Evolutionary conservation across 53 echinoderm and acorn worm genomes (phyloP).

Genomic region (Holothuria leucospilota): DNA sequence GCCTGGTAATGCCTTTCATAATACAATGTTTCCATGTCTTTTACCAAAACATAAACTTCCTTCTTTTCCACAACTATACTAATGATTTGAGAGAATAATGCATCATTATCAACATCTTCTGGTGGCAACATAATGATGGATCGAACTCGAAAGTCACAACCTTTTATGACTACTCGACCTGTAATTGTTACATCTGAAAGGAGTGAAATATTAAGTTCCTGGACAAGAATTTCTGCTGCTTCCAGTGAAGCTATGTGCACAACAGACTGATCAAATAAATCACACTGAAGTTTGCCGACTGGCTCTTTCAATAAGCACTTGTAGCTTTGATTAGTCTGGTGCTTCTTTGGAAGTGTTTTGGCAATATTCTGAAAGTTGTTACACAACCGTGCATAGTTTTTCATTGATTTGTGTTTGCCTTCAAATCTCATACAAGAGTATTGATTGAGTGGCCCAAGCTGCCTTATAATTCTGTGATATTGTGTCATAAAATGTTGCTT

Average conservation of each 20-base stretch:
- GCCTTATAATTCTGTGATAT: conserved; percentile 50
- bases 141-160: conserved; percentile 18
- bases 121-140: not conserved
- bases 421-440: conserved; percentile 57
- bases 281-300: not conserved
- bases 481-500: conserved; percentile 65
- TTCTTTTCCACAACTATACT: not conserved
- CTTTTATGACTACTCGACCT: not conserved
- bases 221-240: not conserved
- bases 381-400: conserved; percentile 49
- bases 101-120: not conserved
- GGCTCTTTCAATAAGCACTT: conserved; percentile 32
- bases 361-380: conserved; percentile 67
- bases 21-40: conserved; percentile 7
- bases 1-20: conserved; percentile 24
- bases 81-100: conserved; percentile 13
- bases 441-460: conserved; percentile 59
- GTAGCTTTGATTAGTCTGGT: conserved; percentile 47
- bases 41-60: conserved; percentile 2
- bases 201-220: conserved; percentile 9
- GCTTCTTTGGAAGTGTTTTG: conserved; percentile 50
- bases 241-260: not conserved
- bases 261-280: conserved; percentile 25
- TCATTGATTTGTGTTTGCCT: conserved; percentile 66
- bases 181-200: not conserved